These are phyloP conservation scores for Nomia melanderi DNA, from an alignment of 1,140 invertebrate species.

Conservation along the genomic window DNA sequence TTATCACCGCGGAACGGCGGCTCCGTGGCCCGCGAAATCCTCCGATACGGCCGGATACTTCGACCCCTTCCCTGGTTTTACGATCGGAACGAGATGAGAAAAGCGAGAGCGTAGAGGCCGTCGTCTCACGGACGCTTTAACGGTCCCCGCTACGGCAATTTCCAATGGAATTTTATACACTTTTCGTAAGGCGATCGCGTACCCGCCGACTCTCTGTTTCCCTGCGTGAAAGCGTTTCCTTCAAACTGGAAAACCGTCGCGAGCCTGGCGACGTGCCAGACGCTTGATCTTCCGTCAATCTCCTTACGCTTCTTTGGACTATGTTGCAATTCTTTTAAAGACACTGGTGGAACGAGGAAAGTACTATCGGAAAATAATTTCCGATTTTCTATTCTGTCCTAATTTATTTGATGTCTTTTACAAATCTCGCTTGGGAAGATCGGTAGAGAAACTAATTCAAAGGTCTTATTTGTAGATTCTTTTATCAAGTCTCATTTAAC, in stretches of 20 bases:
- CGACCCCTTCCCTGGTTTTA: conserved; percentile 64
- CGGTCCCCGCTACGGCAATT: conserved; percentile 19
- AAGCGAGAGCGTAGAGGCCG: conserved; percentile 34
- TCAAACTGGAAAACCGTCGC: conserved; percentile 23
- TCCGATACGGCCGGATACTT: conserved; percentile 52
- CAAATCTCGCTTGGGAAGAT: no score
- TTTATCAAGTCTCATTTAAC: no score
- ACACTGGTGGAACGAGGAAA: not conserved
- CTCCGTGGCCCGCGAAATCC: conserved; percentile 62
- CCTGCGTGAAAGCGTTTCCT: conserved; percentile 11
- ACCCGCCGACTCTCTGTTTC: not conserved
- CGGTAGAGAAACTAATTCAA: no score
- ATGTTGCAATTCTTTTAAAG: not conserved
- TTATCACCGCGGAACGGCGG: conserved; percentile 73
- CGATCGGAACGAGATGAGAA: conserved; percentile 63
- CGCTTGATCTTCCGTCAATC: conserved; percentile 5
- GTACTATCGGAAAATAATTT: not conserved
- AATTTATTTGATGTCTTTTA: no score
- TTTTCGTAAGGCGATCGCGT: conserved; percentile 21
- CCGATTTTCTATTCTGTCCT: no score
- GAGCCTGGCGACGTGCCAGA: not conserved
- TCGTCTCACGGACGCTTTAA: conserved; percentile 38
- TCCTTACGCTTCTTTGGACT: not conserved
- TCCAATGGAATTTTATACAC: conserved; percentile 42
- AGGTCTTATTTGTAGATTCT: no score